Evolutionary conservation across 2,888 invertebrate genomes (phyloP).

Genomic region (Eristalinus sepulchralis): DNA sequence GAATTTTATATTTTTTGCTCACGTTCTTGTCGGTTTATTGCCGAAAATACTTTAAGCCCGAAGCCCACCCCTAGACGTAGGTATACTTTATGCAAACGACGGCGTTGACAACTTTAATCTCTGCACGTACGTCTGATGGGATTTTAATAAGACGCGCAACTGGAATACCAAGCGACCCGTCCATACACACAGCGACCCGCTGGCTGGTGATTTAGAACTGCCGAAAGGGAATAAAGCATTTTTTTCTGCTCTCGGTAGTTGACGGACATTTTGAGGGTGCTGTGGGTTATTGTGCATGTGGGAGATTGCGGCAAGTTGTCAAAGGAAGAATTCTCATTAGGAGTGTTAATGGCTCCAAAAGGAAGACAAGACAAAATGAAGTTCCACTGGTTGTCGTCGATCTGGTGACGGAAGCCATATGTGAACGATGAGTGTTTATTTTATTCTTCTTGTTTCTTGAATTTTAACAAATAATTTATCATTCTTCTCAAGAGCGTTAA

Average conservation of each 20-base stretch:
- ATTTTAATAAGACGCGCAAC: constrained; percentile 46
- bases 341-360: neutral
- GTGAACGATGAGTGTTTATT: neutral
- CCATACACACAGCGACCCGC: neutral
- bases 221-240: constrained; percentile 39
- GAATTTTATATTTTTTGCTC: neutral
- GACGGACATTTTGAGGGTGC: neutral
- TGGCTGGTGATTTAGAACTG: constrained; percentile 21
- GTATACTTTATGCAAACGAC: constrained; percentile 10
- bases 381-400: neutral
- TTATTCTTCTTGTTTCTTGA: no score
- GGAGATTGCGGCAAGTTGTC: constrained; percentile 17
- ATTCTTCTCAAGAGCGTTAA: no score
- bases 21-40: constrained; percentile 12
- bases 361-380: neutral
- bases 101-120: constrained; percentile 21
- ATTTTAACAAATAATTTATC: no score
- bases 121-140: constrained; percentile 62
- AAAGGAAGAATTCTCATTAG: constrained; percentile 9
- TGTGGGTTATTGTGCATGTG: neutral
- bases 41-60: constrained; percentile 21
- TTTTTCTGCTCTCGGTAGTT: neutral
- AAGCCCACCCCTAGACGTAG: constrained; percentile 19
- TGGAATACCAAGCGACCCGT: constrained; percentile 38
- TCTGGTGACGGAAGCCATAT: neutral